These are phyloP conservation scores for Metallyticus violacea DNA, from an alignment of 2,888 invertebrate genomes.

Conservation along the genomic window DNA sequence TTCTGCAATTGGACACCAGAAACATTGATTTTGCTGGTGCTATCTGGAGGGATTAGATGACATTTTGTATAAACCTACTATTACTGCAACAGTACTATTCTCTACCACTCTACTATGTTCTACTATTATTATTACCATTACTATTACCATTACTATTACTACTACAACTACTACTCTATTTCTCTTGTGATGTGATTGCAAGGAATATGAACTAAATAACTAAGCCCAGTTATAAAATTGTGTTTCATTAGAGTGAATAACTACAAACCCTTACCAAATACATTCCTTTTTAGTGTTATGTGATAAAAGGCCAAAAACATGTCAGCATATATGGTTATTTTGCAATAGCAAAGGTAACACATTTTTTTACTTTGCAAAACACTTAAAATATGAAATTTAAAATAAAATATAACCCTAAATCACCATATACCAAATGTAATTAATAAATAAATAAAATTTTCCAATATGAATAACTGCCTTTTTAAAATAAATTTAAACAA, in stretches of 20 bases:
- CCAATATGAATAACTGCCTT: too few species aligned
- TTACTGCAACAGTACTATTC: too few species aligned
- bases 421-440: too few species aligned
- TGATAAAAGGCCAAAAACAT: too few species aligned
- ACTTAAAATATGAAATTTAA: too few species aligned
- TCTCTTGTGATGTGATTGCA: conserved; percentile 17
- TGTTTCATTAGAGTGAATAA: not conserved
- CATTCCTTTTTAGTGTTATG: not conserved
- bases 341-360: too few species aligned
- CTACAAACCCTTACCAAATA: not conserved
- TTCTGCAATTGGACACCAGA: not conserved
- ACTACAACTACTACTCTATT: not conserved
- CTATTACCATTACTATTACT: not conserved
- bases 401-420: too few species aligned
- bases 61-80: not conserved
- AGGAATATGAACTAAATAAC: conserved; percentile 17
- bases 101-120: not conserved
- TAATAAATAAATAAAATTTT: too few species aligned
- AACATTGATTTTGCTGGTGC: not conserved
- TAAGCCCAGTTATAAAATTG: conserved; percentile 1
- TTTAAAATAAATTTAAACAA: too few species aligned
- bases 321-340: too few species aligned
- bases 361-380: too few species aligned
- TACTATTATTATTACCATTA: not conserved
- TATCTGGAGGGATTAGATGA: not conserved